A percentile compares a stretch with the other conserved stretches of the same genome.
Conservation (phyloP, 2,113 vertebrate genomes). For the Oplegnathus fasciatus region DNA sequence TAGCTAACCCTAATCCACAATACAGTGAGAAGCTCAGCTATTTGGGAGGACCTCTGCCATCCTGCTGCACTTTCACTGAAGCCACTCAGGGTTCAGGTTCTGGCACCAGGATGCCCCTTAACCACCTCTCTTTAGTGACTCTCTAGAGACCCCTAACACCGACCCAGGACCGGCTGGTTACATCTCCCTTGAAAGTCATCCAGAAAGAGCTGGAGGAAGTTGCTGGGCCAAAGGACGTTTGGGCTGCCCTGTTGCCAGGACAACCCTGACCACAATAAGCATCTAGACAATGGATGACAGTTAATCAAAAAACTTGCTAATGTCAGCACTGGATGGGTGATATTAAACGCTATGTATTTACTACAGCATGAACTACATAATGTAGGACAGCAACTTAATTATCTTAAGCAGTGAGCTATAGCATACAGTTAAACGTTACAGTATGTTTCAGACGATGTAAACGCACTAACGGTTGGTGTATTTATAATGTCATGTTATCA, state of each 20-base stretch:
- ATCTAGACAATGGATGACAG: background rate
- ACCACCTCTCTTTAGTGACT: background rate
- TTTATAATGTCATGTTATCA: background rate
- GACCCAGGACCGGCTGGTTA: background rate
- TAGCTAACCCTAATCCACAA: background rate
- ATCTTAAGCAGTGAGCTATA: background rate
- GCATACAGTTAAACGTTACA: too few species aligned
- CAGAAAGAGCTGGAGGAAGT: conserved; percentile 43
- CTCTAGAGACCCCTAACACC: background rate
- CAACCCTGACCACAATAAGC: conserved; percentile 40
- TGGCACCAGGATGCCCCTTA: background rate
- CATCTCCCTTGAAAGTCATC: conserved; percentile 2
- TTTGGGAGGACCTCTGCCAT: background rate
- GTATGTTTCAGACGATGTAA: too few species aligned
- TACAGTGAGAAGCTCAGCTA: background rate
- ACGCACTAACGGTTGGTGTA: background rate
- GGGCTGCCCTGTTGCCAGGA: conserved; percentile 48
- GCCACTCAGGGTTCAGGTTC: background rate
- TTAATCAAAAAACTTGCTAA: background rate
- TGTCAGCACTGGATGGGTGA: background rate
- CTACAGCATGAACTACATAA: background rate
- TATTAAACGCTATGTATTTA: background rate
- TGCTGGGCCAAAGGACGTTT: conserved; percentile 3
- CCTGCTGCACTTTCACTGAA: background rate
- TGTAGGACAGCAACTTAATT: background rate